Evolutionary conservation across 2,113 vertebrate species (phyloP).

Genomic region (Sciurus niger): DNA sequence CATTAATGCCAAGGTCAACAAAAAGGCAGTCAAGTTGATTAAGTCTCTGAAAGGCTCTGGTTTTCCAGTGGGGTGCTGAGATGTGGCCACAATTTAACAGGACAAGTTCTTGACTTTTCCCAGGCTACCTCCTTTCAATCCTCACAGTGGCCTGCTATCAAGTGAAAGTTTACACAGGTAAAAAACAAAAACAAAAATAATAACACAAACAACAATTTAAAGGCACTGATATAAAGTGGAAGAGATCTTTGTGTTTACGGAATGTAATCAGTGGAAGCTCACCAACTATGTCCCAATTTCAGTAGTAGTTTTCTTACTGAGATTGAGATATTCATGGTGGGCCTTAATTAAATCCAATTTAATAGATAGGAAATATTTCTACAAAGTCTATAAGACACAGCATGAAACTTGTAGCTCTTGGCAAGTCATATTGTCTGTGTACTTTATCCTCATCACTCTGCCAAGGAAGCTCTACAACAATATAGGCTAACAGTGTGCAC

Average conservation of each 20-base stretch:
- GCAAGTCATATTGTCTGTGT: not conserved
- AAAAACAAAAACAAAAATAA: not conserved
- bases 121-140: not conserved
- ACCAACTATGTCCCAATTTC: conserved; percentile 5
- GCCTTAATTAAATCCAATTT: conserved; percentile 52
- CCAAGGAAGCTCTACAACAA: conserved; percentile 38
- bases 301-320: conserved; percentile 45
- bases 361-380: not conserved
- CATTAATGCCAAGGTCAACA: not conserved
- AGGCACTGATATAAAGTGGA: conserved; percentile 34
- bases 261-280: conserved; percentile 14
- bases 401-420: not conserved
- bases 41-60: conserved; percentile 26
- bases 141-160: not conserved
- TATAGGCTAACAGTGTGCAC: not conserved
- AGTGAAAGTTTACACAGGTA: conserved; percentile 32
- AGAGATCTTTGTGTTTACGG: conserved; percentile 48
- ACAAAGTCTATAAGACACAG: conserved; percentile 21
- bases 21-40: conserved; percentile 28
- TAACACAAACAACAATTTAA: not conserved
- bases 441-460: not conserved
- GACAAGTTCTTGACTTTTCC: conserved; percentile 45
- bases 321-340: not conserved
- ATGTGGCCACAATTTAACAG: not conserved
- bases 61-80: conserved; percentile 50